A percentile compares a stretch with the other conserved stretches of the same genome.
phyloP scores from a whole-genome alignment of 1,140 invertebrate genomes.

The Orchesella cincta region DNA sequence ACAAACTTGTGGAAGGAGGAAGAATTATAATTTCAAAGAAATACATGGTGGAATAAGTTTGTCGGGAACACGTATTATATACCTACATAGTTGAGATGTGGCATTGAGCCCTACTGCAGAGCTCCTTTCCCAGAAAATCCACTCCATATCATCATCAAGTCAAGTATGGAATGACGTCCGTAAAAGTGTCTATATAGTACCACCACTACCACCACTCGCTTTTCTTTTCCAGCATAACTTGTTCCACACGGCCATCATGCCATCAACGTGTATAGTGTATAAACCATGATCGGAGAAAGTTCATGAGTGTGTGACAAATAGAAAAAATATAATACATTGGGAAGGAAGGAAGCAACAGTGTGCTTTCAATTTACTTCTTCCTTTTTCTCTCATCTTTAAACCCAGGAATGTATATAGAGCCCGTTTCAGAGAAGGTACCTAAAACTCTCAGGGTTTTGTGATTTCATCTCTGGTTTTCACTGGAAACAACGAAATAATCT shows the following conservation, averaged over 20 bases:
- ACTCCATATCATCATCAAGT: background rate
- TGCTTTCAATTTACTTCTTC: background rate
- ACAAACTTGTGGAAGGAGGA: no score
- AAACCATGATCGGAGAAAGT: background rate
- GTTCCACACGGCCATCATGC: background rate
- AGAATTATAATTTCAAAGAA: no score
- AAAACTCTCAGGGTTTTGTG: no score
- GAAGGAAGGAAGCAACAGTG: background rate
- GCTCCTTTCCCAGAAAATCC: background rate
- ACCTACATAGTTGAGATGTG: no score
- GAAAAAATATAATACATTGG: background rate
- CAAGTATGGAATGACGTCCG: slow-evolving; percentile 23
- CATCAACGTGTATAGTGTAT: background rate
- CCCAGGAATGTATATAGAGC: no score
- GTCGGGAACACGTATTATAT: no score
- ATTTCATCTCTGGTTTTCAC: no score
- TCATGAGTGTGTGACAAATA: background rate
- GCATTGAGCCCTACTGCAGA: background rate
- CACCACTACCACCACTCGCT: background rate
- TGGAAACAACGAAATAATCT: no score
- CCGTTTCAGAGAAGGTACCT: no score
- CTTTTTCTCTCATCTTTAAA: no score
- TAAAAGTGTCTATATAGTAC: slow-evolving; percentile 23
- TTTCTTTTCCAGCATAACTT: background rate
- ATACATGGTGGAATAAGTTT: no score